Evolutionary conservation across 2,797 vertebrate genomes (phyloP).

Genomic region (Neosilurus hyrtlii): DNA sequence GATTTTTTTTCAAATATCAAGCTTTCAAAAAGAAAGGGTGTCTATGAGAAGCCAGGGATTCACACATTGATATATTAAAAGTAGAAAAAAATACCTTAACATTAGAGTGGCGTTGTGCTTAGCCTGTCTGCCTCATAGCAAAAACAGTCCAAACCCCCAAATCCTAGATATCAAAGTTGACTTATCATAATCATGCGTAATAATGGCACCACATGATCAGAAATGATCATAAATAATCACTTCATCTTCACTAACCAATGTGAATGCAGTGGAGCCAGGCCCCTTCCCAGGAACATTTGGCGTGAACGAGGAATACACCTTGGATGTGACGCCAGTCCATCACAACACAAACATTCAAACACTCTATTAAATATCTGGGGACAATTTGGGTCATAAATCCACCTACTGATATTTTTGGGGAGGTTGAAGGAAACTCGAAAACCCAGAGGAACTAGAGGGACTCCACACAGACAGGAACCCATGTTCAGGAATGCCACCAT

Average conservation of each 20-base stretch:
- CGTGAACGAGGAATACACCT: neutral
- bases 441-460: neutral
- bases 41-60: neutral
- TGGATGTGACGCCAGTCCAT: neutral
- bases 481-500: neutral
- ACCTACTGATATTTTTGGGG: neutral
- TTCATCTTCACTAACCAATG: neutral
- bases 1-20: neutral
- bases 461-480: neutral
- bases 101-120: neutral
- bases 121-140: too few species aligned
- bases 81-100: too few species aligned
- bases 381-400: neutral
- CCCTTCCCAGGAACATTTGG: neutral
- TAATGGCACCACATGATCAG: neutral
- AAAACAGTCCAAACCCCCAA: neutral
- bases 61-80: neutral
- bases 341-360: neutral
- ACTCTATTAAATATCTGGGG: neutral
- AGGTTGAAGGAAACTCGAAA: neutral
- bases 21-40: neutral
- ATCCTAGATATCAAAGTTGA: neutral
- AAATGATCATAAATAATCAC: neutral
- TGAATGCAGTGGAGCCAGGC: neutral
- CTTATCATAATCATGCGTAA: neutral